Evolutionary conservation across 2,113 vertebrate genomes (phyloP), one percentile per base, ranked within the genome.

Genomic region (Nycticryphes semicollaris): DNA sequence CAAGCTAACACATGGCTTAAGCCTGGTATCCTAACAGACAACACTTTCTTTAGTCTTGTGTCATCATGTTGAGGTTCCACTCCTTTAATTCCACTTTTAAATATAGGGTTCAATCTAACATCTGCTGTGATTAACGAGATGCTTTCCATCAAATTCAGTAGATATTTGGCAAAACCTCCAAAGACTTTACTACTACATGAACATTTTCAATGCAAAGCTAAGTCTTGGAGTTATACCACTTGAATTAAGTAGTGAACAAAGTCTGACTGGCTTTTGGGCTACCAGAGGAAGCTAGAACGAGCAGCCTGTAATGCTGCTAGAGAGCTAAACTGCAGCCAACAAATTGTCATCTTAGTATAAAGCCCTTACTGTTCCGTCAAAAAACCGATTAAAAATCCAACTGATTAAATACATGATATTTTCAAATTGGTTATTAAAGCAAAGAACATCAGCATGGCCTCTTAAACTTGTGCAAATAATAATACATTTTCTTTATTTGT

Each of bases 21-120:
- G 37, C 20, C 30, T 62, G 22, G 33, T 14, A 62, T 14, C 17
- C 10, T 27, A 41, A 30, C 5, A 33, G 45, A 22, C 20, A 84
- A 33, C 51, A 31, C 8, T 73, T 51, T 21, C 35, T 51, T 56
- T 8, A 66, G 33, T 4, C 4, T 24, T 14, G 51, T 17, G 9
- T 27, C 7, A 24, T 33, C 43, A 22, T 0, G 3, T 33, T 1
- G 1, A 87, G 21, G 22, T 27, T n/a, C 37, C 28, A 35, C 23
- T 66, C 24, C 56, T 64, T 47, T 53, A 50, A 86, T 63, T 69
- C 12, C 27, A 39, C 23, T 59, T 69, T 18, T 54, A 66, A 84
- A 75, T 16, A 37, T 1, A 62, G 25, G 12, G 11, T 16, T 37
- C 10, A n/a, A 41, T 30, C 23, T 48, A 66, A 54, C 30, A 56